Evolutionary conservation across 2,113 vertebrate genomes (phyloP).

Genomic region (Miniopterus natalensis): DNA sequence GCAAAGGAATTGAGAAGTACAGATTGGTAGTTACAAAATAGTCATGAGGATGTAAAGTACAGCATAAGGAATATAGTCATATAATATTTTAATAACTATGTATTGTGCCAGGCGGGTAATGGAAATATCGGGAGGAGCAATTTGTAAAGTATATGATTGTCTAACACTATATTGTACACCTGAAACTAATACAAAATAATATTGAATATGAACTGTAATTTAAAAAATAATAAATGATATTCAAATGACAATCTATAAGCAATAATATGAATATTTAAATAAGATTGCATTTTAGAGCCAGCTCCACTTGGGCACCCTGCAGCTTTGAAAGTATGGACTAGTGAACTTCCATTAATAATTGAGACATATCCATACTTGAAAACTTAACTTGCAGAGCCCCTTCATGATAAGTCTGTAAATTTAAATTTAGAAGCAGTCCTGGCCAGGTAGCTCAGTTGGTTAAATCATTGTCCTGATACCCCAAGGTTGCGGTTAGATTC

Average conservation of each 20-base stretch:
- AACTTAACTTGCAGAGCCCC: background rate
- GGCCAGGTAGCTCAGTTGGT: background rate
- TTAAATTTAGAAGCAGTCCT: conserved; percentile 21
- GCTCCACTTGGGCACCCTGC: background rate
- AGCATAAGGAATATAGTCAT: background rate
- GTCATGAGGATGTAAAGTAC: background rate
- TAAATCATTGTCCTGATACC: background rate
- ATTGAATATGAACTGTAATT: background rate
- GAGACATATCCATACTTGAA: background rate
- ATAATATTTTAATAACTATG: background rate
- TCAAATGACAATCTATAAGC: background rate
- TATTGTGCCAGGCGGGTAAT: background rate
- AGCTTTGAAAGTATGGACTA: conserved; percentile 21
- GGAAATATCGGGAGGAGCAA: background rate
- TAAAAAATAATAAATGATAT: background rate
- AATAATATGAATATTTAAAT: background rate
- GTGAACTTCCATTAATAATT: conserved; percentile 30
- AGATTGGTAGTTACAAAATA: background rate
- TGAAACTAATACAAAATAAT: background rate
- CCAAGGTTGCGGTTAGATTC: background rate
- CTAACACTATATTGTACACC: background rate
- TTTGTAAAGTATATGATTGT: background rate
- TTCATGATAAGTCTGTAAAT: background rate
- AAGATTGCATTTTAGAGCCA: conserved; percentile 54
- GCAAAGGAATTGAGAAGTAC: background rate